Evolutionary conservation across 2,113 vertebrate species (phyloP), one percentile per base, ranked within the genome.

Genomic region (Empidonax alnorum): DNA sequence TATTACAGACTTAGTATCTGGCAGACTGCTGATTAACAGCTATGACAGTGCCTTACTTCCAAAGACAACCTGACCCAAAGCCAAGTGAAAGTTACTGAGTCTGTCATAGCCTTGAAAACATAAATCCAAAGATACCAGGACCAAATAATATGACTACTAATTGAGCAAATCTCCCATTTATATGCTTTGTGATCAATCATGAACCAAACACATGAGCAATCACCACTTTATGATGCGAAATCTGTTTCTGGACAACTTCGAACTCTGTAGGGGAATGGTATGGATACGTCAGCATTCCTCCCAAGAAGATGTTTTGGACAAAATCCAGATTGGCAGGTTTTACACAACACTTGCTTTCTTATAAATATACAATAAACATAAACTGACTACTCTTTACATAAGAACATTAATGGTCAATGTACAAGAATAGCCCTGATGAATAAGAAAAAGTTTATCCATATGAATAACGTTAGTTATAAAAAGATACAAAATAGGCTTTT

Each of bases 11-110:
- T 78, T 84, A 84, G 14, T 83, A 77, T 76, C 67, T 88, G 75
- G 4, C 79, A 92, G 50, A 41, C 31, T 86, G 67, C 30, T 95
- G 50, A 85, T 73, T 86, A 94, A 88, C 39, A 93, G 27, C 47
- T 91, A 47, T 44, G 61, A 67, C 55, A 71, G 25, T 65, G 23
- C 17, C 28, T 87, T 86, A 17, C 17, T 81, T 91, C 35, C 79
- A 90, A 74, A 93, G 79, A 94, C 61, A 94, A 88, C 30, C 55
- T 72, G 49, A 78, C 55, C 41, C 59, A 91, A 93, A 92, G 24
- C 41, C 75, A 80, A 85, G 27, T 80, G 42, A 77, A 90, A 85
- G 55, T 69, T 77, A 90, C 71, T 67, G 78, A 83, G 37, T 42
- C n/a, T 87, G 91, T 87, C 50, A 73, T 44, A 84, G 22, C 19